phyloP scores from a whole-genome alignment of 23 tunicate species.

The Botrylloides violaceus region DNA sequence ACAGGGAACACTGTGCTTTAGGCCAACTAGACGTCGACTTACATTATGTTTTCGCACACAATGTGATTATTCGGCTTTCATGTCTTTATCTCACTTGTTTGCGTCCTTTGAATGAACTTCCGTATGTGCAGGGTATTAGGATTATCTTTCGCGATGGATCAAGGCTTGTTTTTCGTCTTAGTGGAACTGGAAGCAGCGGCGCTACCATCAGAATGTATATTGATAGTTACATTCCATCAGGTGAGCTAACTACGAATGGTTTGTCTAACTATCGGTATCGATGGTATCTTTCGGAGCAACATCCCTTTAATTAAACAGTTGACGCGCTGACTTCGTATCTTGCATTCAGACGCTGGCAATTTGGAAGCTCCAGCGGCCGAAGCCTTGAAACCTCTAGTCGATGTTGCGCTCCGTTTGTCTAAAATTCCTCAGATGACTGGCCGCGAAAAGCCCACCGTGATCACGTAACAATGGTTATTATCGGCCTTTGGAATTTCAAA shows the following conservation, averaged over 20 bases:
- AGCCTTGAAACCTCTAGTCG: constrained; percentile 70
- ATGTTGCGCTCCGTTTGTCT: constrained; percentile 67
- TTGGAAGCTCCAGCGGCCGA: constrained; percentile 63
- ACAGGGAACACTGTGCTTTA: no score
- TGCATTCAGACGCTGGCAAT: constrained; percentile 16
- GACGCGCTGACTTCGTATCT: no score
- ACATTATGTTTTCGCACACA: no score
- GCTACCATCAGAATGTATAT: constrained; percentile 97
- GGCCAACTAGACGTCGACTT: no score
- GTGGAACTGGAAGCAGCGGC: constrained; percentile 97
- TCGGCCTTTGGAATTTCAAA: no score
- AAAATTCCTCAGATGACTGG: constrained; percentile 85
- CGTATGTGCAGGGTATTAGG: constrained; percentile 66
- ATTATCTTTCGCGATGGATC: constrained; percentile 84
- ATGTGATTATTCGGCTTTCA: no score
- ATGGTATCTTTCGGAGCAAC: no score
- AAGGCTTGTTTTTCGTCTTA: constrained; percentile 69
- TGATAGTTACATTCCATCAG: constrained; percentile 55
- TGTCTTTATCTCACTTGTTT: no score
- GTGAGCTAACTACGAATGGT: no score
- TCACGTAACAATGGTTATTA: constrained; percentile 40
- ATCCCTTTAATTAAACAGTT: no score
- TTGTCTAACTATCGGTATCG: no score
- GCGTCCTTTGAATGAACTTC: no score
- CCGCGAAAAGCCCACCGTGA: constrained; percentile 81